These are phyloP conservation scores for Styela clava DNA, from an alignment of 23 tunicate species.

Conservation along the genomic window DNA sequence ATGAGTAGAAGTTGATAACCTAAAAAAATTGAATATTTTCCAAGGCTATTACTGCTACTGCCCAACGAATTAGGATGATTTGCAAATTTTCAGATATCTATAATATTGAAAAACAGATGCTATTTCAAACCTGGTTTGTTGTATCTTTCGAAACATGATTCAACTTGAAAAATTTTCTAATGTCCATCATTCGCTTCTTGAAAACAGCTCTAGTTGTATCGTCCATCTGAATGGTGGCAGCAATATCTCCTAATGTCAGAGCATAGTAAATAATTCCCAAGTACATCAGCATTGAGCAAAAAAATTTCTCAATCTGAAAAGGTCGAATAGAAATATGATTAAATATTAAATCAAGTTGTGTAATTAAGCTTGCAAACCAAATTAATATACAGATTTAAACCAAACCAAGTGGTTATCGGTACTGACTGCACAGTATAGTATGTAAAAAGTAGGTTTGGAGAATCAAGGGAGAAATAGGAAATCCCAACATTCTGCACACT, in stretches of 20 bases:
- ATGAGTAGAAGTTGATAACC: conserved; percentile 77
- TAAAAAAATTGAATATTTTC: conserved; percentile 23
- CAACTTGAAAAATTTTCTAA: conserved; percentile 78
- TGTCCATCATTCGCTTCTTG: conserved; percentile 58
- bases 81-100: too few species aligned
- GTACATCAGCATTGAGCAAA: conserved; percentile 40
- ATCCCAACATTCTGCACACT: too few species aligned
- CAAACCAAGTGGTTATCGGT: too few species aligned
- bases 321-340: not conserved
- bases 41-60: too few species aligned
- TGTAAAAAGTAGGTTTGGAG: too few species aligned
- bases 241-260: conserved; percentile 62
- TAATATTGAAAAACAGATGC: too few species aligned
- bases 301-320: conserved; percentile 60
- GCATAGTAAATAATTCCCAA: conserved; percentile 72
- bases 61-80: too few species aligned
- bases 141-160: conserved; percentile 70
- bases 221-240: conserved; percentile 85
- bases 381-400: too few species aligned
- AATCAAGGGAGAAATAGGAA: too few species aligned
- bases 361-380: not conserved
- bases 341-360: not conserved
- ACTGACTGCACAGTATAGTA: too few species aligned
- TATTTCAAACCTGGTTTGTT: conserved; percentile 62
- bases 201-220: conserved; percentile 63